phyloP scores from a whole-genome alignment of 1,140 invertebrate genomes.

The Calephelis virginiensis region DNA sequence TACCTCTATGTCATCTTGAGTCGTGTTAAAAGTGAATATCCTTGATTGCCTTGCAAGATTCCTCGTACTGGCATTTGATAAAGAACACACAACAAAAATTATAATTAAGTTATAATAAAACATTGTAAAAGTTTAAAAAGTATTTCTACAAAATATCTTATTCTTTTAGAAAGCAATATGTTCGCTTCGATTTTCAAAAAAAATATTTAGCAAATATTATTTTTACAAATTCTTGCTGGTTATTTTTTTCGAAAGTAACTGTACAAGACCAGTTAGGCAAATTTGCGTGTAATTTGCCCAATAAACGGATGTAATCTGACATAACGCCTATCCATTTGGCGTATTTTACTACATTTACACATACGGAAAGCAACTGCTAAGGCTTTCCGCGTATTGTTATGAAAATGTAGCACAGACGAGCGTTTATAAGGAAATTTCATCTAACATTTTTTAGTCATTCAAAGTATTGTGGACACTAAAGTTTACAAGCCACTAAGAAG shows the following conservation, averaged over 20 bases:
- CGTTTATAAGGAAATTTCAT: background rate
- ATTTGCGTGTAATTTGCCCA: constrained; percentile 16
- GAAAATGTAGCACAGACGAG: background rate
- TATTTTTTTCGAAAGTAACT: background rate
- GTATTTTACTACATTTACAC: constrained; percentile 11
- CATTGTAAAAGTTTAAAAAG: background rate
- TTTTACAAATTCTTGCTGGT: background rate
- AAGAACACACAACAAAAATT: constrained; percentile 29
- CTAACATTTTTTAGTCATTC: too few relatives aligned
- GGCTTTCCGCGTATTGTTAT: constrained; percentile 5
- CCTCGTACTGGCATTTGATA: constrained; percentile 32
- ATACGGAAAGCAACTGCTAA: background rate
- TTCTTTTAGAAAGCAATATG: background rate
- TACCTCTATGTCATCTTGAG: constrained; percentile 55
- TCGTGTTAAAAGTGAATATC: constrained; percentile 53
- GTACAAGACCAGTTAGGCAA: background rate
- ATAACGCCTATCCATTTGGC: constrained; percentile 6
- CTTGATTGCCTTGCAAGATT: constrained; percentile 41
- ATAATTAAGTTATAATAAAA: constrained; percentile 16
- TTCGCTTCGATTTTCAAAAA: background rate
- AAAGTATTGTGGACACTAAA: too few relatives aligned
- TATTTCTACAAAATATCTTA: background rate
- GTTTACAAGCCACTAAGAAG: too few relatives aligned
- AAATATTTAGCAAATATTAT: background rate
- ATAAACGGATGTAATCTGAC: constrained; percentile 7